These are phyloP conservation scores for Aphaenogaster rudis DNA, from an alignment of 1,140 invertebrate genomes.

Conservation along the genomic window DNA sequence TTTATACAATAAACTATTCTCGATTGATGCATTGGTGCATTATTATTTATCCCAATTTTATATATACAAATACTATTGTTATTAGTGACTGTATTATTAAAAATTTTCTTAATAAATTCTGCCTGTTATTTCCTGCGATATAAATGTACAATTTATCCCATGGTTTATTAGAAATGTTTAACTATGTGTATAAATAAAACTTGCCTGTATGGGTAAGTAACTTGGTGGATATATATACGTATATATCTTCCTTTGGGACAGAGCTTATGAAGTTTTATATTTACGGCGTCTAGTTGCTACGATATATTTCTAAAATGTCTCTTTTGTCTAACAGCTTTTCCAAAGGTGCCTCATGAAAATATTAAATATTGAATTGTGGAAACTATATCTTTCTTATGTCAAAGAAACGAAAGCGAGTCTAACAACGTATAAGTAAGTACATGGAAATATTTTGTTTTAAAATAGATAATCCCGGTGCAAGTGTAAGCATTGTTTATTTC, in stretches of 20 bases:
- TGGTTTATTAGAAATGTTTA: conserved; percentile 70
- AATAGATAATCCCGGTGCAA: background rate
- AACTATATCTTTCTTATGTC: conserved; percentile 98
- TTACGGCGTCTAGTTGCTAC: conserved; percentile 54
- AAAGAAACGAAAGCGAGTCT: conserved; percentile 98
- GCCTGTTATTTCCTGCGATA: conserved; percentile 50
- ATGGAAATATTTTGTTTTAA: background rate
- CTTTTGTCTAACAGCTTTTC: conserved; percentile 93
- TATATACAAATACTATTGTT: conserved; percentile 66
- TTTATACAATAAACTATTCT: conserved; percentile 82
- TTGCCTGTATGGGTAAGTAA: conserved; percentile 85
- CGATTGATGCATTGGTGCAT: conserved; percentile 82
- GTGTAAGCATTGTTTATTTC: background rate
- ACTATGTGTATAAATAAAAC: conserved; percentile 75
- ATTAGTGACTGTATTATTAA: conserved; percentile 68
- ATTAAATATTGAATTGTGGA: conserved; percentile 99
- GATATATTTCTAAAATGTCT: conserved; percentile 68
- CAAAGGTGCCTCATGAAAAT: conserved; percentile 99
- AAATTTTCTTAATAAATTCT: conserved; percentile 71
- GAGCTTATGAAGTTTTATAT: conserved; percentile 67
- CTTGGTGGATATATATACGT: conserved; percentile 72
- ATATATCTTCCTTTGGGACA: conserved; percentile 62
- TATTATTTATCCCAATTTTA: conserved; percentile 82
- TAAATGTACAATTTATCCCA: conserved; percentile 39
- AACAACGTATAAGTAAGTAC: conserved; percentile 96